Percentiles rank a stretch among this genome's conserved stretches.
phyloP scores from a whole-genome alignment of 2,113 vertebrate genomes.

The Brienomyrus brachyistius region DNA sequence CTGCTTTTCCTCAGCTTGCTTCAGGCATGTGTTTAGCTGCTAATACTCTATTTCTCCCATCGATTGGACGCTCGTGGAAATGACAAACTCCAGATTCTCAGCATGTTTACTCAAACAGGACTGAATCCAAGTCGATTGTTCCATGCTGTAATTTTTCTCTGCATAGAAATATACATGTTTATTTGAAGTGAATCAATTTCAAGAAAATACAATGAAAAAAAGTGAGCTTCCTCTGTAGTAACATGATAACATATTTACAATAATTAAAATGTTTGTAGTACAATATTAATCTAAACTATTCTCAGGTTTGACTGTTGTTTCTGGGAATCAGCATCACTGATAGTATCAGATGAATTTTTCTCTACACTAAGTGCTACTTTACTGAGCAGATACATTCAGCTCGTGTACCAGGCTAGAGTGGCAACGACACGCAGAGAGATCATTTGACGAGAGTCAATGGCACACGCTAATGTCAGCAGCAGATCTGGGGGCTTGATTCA shows the following conservation, averaged over 20 bases:
- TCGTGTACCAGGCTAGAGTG: neutral
- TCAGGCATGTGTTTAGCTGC: neutral
- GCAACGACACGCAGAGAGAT: neutral
- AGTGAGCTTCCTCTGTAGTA: neutral
- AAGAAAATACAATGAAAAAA: neutral
- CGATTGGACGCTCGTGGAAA: neutral
- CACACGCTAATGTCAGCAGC: neutral
- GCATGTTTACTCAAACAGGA: neutral
- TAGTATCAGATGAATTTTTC: neutral
- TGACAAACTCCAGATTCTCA: slow-evolving; percentile 5
- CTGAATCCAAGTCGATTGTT: neutral
- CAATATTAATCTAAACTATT: neutral
- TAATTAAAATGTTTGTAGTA: neutral
- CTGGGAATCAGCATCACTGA: neutral
- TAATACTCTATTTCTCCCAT: neutral
- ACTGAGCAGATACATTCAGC: neutral
- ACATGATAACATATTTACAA: neutral
- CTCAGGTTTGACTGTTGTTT: neutral
- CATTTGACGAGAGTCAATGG: neutral
- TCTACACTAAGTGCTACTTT: neutral
- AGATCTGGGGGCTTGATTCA: neutral
- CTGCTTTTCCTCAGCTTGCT: neutral
- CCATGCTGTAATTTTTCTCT: neutral
- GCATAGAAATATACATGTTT: neutral
- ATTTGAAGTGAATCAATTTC: neutral